Evolutionary conservation across 2,888 invertebrate genomes (phyloP).

Genomic region (Netelia melanura): DNA sequence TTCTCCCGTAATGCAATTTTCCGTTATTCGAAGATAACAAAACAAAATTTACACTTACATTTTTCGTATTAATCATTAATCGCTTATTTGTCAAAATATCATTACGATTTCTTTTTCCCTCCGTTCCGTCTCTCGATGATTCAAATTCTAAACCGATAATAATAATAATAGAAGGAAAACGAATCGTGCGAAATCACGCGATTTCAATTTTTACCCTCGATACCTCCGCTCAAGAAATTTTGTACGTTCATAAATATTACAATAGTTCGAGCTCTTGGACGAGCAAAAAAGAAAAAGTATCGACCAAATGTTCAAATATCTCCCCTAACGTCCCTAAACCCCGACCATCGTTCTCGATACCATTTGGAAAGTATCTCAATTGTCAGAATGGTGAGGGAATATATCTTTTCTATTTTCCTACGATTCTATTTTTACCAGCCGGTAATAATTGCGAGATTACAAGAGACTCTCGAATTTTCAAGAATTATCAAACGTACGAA

Average conservation of each 20-base stretch:
- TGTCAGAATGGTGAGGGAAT: conserved; percentile 43
- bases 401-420: not conserved
- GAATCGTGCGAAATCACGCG: no score
- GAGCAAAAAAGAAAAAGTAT: not conserved
- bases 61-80: no score
- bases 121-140: no score
- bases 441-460: not conserved
- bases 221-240: no score
- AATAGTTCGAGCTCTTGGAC: not conserved
- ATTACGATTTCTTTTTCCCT: not conserved
- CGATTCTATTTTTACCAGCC: conserved; percentile 29
- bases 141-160: no score
- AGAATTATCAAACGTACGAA: not conserved
- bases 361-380: conserved; percentile 54
- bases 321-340: not conserved
- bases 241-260: not conserved
- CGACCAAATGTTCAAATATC: not conserved
- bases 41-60: no score
- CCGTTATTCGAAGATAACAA: no score
- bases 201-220: no score
- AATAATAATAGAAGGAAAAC: no score
- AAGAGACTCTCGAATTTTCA: conserved; percentile 5
- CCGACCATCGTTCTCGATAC: not conserved
- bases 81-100: not conserved
- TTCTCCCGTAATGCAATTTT: no score